Conservation (phyloP, 2,113 vertebrate genomes). For the Agelaius phoeniceus region DNA sequence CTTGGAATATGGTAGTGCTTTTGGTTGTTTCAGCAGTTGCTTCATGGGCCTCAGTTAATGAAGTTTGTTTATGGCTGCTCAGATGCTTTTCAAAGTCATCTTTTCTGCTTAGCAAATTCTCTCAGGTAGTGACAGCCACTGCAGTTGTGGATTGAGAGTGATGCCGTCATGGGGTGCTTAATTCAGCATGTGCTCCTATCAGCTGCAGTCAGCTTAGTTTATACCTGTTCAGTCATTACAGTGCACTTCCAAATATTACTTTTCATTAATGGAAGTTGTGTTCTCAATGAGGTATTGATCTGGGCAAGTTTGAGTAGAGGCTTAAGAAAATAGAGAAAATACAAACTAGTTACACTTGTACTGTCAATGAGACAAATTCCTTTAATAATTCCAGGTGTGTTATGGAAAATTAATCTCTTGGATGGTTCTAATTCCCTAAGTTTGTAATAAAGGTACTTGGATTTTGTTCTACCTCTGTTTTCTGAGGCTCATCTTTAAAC, state of each 20-base stretch:
- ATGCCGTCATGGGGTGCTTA: accelerated
- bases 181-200: neutral
- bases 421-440: neutral
- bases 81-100: neutral
- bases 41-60: neutral
- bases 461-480: neutral
- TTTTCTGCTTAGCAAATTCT: neutral
- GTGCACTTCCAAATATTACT: neutral
- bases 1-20: neutral
- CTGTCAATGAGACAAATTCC: neutral
- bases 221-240: neutral
- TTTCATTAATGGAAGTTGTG: neutral
- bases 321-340: neutral
- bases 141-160: neutral
- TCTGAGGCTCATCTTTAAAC: neutral
- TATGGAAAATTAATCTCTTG: neutral
- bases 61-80: neutral
- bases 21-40: neutral
- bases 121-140: neutral
- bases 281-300: neutral
- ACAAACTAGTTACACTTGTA: neutral
- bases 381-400: neutral
- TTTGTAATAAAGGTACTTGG: neutral
- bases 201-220: neutral
- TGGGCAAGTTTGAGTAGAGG: neutral